Base-by-base conservation (phyloP, 1,140 invertebrate genomes). In the Branchinecta lynchi region DNA sequence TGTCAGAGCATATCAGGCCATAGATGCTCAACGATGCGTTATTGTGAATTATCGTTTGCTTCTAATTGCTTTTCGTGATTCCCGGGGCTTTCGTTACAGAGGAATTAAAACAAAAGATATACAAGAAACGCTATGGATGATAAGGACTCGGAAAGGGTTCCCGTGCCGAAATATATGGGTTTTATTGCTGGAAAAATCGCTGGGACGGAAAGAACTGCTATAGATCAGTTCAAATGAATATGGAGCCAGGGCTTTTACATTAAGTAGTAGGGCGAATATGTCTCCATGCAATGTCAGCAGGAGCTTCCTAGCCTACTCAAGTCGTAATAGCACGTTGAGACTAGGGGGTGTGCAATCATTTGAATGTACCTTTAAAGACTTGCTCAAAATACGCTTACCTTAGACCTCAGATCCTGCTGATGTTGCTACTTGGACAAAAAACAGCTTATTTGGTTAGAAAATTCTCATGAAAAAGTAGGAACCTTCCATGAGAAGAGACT, bases 1-100 rank as follows among this genome's bases (percentile, higher is more conserved):
- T 60, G 51, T 60, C 51, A 20, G 12, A 60, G 51, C 51, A 60
- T 60, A 60, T 60, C 51, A 60, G 51, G 17, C 51, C 51, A 60
- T 60, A 60, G 51, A 60, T 60, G 51, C 51, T 60, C 51, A 60
- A 60, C 51, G 51, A 60, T 60, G 51, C 51, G 51, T 60, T 60
- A 60, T 60, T 60, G 51, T 60, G 17, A 60, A 60, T 60, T 60
- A 60, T 60, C 51, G 51, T 20, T 60, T 20, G 51, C 51, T 60
- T 60, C 51, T 60, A 60, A 60, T 60, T 60, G 51, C 51, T 60
- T 60, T 60, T 60, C 51, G 12, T 60, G 51, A 60, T 60, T 60
- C 51, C 51, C 12, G 17, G 6, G 17, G 12, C 17, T 60, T 20
- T 60, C 17, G 12, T 12, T 60, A 60, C 51, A 20, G 12, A 60